Evolutionary conservation across 64 coral and sea anemone genomes (phyloP).

Genomic region (Orbicella faveolata): DNA sequence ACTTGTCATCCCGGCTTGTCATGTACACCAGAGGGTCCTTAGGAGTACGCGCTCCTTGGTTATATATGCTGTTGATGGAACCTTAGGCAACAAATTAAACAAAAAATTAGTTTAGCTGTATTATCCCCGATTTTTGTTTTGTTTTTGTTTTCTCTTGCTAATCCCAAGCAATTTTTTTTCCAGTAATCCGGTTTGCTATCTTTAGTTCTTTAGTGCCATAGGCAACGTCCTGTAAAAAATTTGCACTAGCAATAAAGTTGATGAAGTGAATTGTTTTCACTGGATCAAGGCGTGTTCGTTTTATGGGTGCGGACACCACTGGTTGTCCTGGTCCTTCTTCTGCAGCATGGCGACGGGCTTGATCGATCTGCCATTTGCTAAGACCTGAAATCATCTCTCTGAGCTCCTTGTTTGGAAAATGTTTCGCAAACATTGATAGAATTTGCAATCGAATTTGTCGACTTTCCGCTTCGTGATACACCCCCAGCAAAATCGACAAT

Average conservation of each 20-base stretch:
- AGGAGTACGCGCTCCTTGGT: too few species aligned
- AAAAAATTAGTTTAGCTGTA: too few species aligned
- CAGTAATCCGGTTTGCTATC: background rate
- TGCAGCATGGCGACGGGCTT: slow-evolving; percentile 45
- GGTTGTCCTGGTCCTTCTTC: slow-evolving; percentile 40
- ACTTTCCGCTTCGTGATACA: background rate
- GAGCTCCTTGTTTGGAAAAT: slow-evolving; percentile 18
- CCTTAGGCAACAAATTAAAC: too few species aligned
- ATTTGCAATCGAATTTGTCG: background rate
- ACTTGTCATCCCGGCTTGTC: too few species aligned
- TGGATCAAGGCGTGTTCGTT: slow-evolving; percentile 30
- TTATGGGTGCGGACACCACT: background rate
- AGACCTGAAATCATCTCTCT: slow-evolving; percentile 56
- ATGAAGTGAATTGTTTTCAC: slow-evolving; percentile 47
- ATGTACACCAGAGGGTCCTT: too few species aligned
- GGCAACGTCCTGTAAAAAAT: slow-evolving; percentile 32
- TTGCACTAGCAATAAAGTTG: slow-evolving; percentile 17
- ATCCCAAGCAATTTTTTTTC: too few species aligned
- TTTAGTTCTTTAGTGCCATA: slow-evolving; percentile 29
- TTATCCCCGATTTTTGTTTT: too few species aligned
- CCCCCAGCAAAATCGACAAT: background rate
- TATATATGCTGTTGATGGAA: too few species aligned
- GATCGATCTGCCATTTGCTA: slow-evolving; percentile 57
- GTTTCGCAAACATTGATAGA: background rate
- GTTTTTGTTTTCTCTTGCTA: too few species aligned